phyloP scores from a whole-genome alignment of 2,113 vertebrate genomes.

The Eublepharis macularius region DNA sequence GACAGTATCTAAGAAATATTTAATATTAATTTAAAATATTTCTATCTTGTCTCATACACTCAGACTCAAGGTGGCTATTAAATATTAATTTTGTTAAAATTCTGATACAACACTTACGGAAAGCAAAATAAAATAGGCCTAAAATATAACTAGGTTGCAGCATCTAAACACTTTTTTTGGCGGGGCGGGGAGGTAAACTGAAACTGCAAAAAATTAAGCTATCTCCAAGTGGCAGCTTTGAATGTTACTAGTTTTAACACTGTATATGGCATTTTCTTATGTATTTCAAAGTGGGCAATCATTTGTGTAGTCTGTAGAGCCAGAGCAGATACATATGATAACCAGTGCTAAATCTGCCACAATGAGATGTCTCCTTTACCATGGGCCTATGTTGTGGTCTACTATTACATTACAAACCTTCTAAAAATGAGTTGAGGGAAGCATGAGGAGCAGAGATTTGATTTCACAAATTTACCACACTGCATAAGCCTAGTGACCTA shows the following conservation, averaged over 20 bases:
- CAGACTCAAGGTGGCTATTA: not conserved
- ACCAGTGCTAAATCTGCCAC: not conserved
- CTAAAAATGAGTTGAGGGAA: not conserved
- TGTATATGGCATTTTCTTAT: not conserved
- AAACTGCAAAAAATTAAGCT: not conserved
- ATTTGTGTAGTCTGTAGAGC: not conserved
- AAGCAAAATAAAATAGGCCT: not conserved
- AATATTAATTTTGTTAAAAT: constrained; percentile 11
- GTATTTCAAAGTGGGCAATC: not conserved
- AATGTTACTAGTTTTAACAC: not conserved
- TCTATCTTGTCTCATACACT: too few species aligned
- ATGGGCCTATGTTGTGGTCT: not conserved
- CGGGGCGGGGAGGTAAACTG: too few species aligned
- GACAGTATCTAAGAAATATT: too few species aligned
- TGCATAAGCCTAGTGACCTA: not conserved
- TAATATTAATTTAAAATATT: too few species aligned
- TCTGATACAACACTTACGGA: constrained; percentile 14
- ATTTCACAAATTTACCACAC: not conserved
- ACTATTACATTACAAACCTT: not conserved
- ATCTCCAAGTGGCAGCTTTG: not conserved
- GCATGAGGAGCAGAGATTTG: not conserved
- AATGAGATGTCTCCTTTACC: not conserved
- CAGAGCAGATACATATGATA: not conserved
- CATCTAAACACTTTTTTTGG: constrained; percentile 27
- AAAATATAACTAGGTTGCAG: constrained; percentile 45